Evolutionary conservation across 2,888 invertebrate species (phyloP), one percentile per base, ranked within the genome.

Genomic region (Tuberolachnus salignus): DNA sequence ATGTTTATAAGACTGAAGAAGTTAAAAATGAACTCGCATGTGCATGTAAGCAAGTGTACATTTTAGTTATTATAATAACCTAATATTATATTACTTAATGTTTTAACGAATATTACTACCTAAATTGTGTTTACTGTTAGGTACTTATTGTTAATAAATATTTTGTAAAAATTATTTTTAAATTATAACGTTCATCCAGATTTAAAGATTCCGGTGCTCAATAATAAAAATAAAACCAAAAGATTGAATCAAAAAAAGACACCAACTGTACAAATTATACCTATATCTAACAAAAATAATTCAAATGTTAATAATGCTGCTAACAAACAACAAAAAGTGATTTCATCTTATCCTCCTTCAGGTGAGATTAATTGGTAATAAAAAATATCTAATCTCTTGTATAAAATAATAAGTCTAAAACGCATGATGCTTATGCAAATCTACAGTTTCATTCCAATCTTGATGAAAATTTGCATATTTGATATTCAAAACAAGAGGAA

Each of bases 151-250:
- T 34, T 34, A 34, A 34, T 34, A 34, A n/a, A n/a, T n/a, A n/a
- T n/a, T n/a, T n/a, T n/a, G n/a, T n/a, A n/a, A n/a, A n/a, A n/a
- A 34, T 67, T 71, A 10, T 16, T 21, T 70, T 55, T 19, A 44
- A 19, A 16, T 63, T 34, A 2, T 53, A 64, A 44, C 8, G 8
- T 23, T 10, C 21, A 53, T 11, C 51, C 42, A 53, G 49, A 61
- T 61, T 49, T 19, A 44, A 63, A 42, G 21, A 2, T 23, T 34
- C 19, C 51, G 10, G 3, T 14, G 2, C 21, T 13, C 21, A 63
- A 53, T 16, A 21, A 16, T 23, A 53, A 63, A 64, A 73, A 21
- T 21, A 73, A 73, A 73, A 73, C n/a, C 21, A 73, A 73, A 51
- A 53, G 51, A 42, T 63, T 73, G 13, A 42, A 8, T 23, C 21